A percentile compares a stretch with the other conserved stretches of the same genome.
Conservation (phyloP, 2,888 invertebrate species). For the Minunthozetes semirufus region DNA sequence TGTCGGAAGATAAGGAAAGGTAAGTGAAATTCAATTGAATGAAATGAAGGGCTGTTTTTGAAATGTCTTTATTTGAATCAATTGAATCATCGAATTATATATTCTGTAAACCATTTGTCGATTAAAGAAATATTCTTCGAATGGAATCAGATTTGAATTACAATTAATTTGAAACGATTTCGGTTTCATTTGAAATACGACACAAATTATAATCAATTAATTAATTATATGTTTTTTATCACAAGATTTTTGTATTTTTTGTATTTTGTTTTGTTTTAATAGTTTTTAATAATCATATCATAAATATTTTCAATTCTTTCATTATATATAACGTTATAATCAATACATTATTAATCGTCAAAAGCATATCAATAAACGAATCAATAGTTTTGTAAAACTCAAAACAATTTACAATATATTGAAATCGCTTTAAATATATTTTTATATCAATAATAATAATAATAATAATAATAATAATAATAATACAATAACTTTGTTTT, state of each 20-base stretch:
- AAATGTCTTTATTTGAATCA: neutral
- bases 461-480: neutral
- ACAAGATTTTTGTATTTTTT: conserved; percentile 14
- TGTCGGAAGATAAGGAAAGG: too few species aligned
- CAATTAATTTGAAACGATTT: conserved; percentile 10
- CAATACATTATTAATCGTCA: conserved; percentile 4
- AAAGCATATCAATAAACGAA: conserved; percentile 17
- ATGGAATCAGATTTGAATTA: conserved; percentile 8
- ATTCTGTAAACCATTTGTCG: neutral
- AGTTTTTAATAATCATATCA: conserved; percentile 2
- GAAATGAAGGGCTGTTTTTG: neutral
- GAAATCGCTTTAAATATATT: neutral
- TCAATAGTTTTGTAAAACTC: neutral
- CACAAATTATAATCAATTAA: conserved; percentile 5
- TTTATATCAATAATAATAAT: conserved; percentile 3
- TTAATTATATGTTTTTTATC: conserved; percentile 29
- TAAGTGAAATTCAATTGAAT: too few species aligned
- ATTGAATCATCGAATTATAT: neutral
- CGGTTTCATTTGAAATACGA: conserved; percentile 21
- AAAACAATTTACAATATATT: neutral
- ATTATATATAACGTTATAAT: neutral
- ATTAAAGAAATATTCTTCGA: conserved; percentile 15
- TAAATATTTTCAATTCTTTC: conserved; percentile 15
- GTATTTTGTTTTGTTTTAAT: neutral
- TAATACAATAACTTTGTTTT: conserved; percentile 7